A percentile compares a stretch with the other conserved stretches of the same genome.
phyloP scores from a whole-genome alignment of 53 echinoderm and acorn worm species.

The Zoroaster sp. region DNA sequence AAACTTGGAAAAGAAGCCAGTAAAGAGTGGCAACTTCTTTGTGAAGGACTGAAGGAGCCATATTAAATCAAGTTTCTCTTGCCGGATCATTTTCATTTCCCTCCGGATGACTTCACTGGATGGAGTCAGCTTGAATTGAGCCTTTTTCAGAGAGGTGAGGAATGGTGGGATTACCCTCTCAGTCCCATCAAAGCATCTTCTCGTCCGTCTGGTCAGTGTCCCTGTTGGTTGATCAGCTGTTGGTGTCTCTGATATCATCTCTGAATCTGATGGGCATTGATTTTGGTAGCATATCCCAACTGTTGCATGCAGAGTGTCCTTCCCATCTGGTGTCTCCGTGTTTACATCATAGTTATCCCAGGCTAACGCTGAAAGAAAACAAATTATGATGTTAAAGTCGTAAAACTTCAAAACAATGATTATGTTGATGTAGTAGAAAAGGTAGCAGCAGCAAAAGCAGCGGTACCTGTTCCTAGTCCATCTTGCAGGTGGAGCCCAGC shows the following conservation, averaged over 20 bases:
- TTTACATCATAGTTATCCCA: constrained; percentile 79
- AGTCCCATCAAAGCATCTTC: constrained; percentile 52
- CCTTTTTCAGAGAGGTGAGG: constrained; percentile 36
- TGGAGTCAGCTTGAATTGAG: constrained; percentile 34
- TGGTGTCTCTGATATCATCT: background rate
- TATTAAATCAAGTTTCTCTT: background rate
- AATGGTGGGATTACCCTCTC: constrained; percentile 61
- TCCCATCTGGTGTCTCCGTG: constrained; percentile 61
- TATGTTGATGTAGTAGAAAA: background rate
- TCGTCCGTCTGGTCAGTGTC: constrained; percentile 18
- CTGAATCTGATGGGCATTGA: background rate
- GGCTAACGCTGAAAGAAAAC: constrained; percentile 4
- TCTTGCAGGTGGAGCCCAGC: constrained; percentile 46
- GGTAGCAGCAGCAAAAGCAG: background rate
- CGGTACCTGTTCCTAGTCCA: constrained; percentile 23
- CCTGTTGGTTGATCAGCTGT: background rate
- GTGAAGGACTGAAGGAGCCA: constrained; percentile 14
- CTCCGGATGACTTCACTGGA: background rate
- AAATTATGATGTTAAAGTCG: background rate
- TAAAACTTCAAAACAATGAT: background rate
- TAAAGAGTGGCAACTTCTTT: constrained; percentile 58
- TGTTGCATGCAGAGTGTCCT: constrained; percentile 73
- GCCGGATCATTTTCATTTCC: background rate
- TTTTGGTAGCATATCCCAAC: constrained; percentile 82
- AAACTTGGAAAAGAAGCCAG: constrained; percentile 61